Conservation (phyloP, 2,113 vertebrate genomes). For the Erythrolamprus reginae region DNA sequence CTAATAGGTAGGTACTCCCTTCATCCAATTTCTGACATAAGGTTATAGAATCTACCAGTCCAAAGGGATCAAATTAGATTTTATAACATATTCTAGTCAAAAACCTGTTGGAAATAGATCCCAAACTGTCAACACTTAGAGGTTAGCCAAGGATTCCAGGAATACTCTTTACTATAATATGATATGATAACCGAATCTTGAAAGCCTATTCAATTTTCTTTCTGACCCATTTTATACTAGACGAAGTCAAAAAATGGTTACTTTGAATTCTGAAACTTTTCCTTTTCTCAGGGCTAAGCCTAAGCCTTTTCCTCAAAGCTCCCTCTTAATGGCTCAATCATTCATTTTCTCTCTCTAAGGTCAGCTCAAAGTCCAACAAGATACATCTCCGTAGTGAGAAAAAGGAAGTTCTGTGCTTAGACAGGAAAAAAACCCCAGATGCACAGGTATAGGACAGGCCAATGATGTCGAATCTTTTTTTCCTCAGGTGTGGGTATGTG, state of each 20-base stretch:
- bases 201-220: neutral
- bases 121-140: neutral
- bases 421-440: too few relatives aligned
- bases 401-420: too few relatives aligned
- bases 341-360: neutral
- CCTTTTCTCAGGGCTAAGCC: neutral
- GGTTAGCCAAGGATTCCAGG: neutral
- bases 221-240: neutral
- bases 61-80: neutral
- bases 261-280: neutral
- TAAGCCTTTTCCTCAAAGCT: neutral
- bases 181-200: neutral
- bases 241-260: neutral
- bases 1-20: neutral
- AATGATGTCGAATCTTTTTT: too few relatives aligned
- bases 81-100: neutral
- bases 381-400: too few relatives aligned
- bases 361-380: neutral
- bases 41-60: too few relatives aligned
- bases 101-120: neutral
- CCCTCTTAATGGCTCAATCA: neutral
- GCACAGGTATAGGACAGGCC: too few relatives aligned
- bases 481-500: too few relatives aligned
- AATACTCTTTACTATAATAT: neutral
- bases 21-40: neutral